Conservation (phyloP, 1,140 invertebrate species). For the Aphidius gifuensis region DNA sequence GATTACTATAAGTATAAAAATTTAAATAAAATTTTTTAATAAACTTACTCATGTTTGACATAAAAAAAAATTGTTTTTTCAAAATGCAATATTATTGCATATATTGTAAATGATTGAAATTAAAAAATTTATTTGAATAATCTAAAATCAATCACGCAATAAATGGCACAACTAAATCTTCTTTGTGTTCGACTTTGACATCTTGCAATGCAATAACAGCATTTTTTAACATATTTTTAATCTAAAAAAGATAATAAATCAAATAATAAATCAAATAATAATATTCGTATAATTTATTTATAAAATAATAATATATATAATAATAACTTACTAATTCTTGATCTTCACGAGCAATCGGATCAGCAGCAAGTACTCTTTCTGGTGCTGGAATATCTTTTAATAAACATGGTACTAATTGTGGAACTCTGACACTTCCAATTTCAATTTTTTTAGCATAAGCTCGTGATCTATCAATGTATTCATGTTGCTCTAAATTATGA, state of each 20-base stretch:
- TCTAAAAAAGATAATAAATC: conserved; percentile 55
- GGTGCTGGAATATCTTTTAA: conserved; percentile 61
- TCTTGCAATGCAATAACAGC: conserved; percentile 67
- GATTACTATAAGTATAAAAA: too few relatives aligned
- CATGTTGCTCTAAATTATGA: conserved; percentile 75
- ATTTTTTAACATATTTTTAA: conserved; percentile 63
- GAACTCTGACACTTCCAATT: conserved; percentile 51
- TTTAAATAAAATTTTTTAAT: too few relatives aligned
- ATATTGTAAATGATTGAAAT: background rate
- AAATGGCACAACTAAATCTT: conserved; percentile 78
- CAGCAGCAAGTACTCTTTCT: conserved; percentile 58
- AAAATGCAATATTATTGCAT: too few relatives aligned
- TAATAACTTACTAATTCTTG: conserved; percentile 56
- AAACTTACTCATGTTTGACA: too few relatives aligned
- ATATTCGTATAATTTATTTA: background rate
- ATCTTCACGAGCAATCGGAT: conserved; percentile 56
- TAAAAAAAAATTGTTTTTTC: too few relatives aligned
- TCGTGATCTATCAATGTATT: conserved; percentile 73
- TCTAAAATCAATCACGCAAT: conserved; percentile 45
- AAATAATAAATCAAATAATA: conserved; percentile 42
- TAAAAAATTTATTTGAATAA: background rate
- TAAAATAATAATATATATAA: background rate
- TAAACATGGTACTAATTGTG: conserved; percentile 48
- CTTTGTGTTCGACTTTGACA: conserved; percentile 75
- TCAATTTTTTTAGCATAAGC: conserved; percentile 65